Evolutionary conservation across 2,113 vertebrate species (phyloP), one percentile per base, ranked within the genome.

Genomic region (Charina bottae): DNA sequence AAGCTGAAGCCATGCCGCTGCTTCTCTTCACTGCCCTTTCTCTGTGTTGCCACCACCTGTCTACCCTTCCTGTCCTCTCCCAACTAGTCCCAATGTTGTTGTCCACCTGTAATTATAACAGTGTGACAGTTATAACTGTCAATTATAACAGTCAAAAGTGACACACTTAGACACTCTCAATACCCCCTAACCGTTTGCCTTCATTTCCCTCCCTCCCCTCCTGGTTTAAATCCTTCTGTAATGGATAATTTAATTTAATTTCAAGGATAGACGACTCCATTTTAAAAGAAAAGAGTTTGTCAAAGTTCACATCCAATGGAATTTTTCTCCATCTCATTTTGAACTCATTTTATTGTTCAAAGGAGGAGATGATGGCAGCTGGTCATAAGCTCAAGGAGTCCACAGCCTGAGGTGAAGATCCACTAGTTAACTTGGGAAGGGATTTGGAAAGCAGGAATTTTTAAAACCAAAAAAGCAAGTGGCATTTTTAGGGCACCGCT

Each of bases 381-480:
- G 55, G 19, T 21, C 37, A 8, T n/a, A 64, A 19, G n/a, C 1
- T 2, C 11, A 19, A 10, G 91, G 6, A 28, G 59, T 17, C 92
- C 49, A 85, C 42, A 89, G 91, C 87, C 93, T 90, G 46, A 24
- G 60, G 2, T 83, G 84, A 94, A 92, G 33, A 28, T 13, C 7
- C 26, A 33, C 90, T 60, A 42, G 12, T 26, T 33, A 19, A 46
- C 28, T 58, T 87, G 42, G 26, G 17, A 55, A 93, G 85, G 28
- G 37, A n/a, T 90, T 90, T 93, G 89, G 92, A 93, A 93, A 93
- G 89, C 46, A 94, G 93, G 93, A 92, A 88, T 93, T 89, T 92
- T 87, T 89, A 72, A 91, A 93, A 90, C 42, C 78, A 46, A 93
- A 93, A 42, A 89, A 59, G 55, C 90, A 96, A 95, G 92, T 93